Percentiles rank a stretch among this genome's conserved stretches.
These are phyloP conservation scores for Chloropsis cyanopogon DNA, from an alignment of 2,113 vertebrate genomes.

Conservation along the genomic window DNA sequence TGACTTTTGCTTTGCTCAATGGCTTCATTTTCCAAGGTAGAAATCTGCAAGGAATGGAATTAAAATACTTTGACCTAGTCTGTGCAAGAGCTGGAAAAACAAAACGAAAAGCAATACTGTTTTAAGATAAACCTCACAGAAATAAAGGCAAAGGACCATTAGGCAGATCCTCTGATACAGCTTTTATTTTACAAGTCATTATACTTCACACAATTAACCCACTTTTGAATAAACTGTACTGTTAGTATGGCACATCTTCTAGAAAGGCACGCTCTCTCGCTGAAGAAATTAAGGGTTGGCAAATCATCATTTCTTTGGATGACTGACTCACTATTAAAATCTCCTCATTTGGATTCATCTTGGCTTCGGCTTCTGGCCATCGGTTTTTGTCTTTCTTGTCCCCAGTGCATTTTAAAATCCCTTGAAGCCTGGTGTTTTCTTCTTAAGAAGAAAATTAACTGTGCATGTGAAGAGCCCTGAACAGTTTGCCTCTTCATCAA, in stretches of 20 bases:
- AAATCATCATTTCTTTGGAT: conserved; percentile 20
- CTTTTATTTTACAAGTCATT: neutral
- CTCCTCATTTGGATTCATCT: conserved; percentile 51
- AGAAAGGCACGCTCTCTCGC: neutral
- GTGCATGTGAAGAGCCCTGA: neutral
- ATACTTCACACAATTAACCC: neutral
- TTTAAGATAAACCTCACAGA: neutral
- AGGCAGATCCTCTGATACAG: neutral
- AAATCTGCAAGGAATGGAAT: neutral
- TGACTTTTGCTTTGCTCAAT: neutral
- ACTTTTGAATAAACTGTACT: conserved; percentile 18
- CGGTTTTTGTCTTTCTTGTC: conserved; percentile 16
- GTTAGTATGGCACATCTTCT: neutral
- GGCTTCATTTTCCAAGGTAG: conserved; percentile 28
- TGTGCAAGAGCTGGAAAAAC: neutral
- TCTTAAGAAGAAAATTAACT: conserved; percentile 3
- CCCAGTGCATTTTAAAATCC: neutral
- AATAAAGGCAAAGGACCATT: neutral
- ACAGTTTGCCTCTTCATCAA: neutral
- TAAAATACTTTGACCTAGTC: neutral
- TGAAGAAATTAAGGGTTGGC: conserved; percentile 9
- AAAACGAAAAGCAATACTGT: neutral
- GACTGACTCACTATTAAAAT: conserved; percentile 50
- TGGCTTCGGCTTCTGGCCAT: conserved; percentile 16
- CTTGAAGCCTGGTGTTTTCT: neutral